Base-by-base conservation (phyloP, 2,113 vertebrate genomes). In the Corydoras sp. region DNA sequence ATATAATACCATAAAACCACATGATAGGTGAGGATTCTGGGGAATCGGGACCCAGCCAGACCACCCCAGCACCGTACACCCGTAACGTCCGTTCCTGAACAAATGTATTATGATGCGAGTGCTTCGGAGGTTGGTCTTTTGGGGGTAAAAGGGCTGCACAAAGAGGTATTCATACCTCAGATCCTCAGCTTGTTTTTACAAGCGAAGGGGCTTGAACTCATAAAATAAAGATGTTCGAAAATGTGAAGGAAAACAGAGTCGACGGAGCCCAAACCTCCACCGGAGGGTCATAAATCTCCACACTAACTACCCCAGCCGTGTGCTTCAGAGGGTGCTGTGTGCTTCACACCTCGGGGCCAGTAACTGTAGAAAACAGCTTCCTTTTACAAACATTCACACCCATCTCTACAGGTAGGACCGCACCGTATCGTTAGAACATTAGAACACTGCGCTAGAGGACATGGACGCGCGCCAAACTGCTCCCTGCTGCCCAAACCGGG, bases 261-360 rank as follows among this genome's bases (percentile, higher is more conserved):
- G 65, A 74, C 59, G 68, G 78, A 70, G 15, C 56, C 35, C 24
- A 43, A 58, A 11, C 29, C 49, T 59, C 12, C 12, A 48, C 51
- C 11, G 58, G 66, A n/a, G 65, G 54, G 69, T 72, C 60, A 69
- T 81, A 78, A 83, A 81, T 76, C 49, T 76, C 48, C 65, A 71
- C 15, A 35, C 49, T 68, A 78, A 80, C 56, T 68, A 62, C 60
- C 12, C 18, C 43, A 50, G 71, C n/a, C 66, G 51, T 65, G 62
- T 65, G 65, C 35, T 69, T 82, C 71, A 68, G 71, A 76, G 73
- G 54, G 73, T 79, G 78, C 83, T 85, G 84, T 83, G 80, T 73
- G 71, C 82, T 86, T 87, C 74, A 81, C 83, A 83, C 85, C 80
- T 86, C 70, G 1, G 72, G 78, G 82, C 75, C 78, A 81, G 83